Evolutionary conservation across 2,888 invertebrate genomes (phyloP).

Genomic region (Pseudoips prasinana): DNA sequence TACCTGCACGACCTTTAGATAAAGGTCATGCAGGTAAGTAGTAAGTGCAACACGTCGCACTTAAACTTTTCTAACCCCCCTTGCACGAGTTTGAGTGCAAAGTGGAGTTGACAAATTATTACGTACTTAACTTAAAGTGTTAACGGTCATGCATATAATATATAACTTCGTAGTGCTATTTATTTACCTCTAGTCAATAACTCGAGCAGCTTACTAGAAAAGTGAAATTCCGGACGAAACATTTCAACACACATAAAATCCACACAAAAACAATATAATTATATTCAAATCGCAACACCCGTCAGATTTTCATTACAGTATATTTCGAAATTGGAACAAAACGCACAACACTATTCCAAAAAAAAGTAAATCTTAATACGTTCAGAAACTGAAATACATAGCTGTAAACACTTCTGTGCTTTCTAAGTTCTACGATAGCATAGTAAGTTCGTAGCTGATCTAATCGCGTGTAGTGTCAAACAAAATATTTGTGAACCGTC

Average conservation of each 20-base stretch:
- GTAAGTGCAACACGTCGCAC: no score
- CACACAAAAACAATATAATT: not conserved
- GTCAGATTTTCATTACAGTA: not conserved
- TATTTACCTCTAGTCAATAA: slow-evolving; percentile 66
- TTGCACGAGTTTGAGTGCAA: no score
- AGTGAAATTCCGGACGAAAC: slow-evolving; percentile 70
- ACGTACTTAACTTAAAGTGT: no score
- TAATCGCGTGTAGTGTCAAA: slow-evolving; percentile 36
- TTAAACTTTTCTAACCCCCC: no score
- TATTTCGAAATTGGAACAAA: not conserved
- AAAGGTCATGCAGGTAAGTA: no score
- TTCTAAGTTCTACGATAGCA: slow-evolving; percentile 4
- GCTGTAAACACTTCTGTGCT: not conserved
- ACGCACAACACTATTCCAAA: not conserved
- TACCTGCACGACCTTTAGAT: no score
- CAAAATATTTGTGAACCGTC: slow-evolving; percentile 55
- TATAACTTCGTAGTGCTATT: no score
- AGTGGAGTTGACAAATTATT: no score
- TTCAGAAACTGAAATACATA: not conserved
- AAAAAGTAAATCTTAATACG: not conserved
- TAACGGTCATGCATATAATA: no score
- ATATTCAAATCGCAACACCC: not conserved
- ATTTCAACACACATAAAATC: slow-evolving; percentile 49
- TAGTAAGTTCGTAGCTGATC: slow-evolving; percentile 12
- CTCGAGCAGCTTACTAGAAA: slow-evolving; percentile 71